These are phyloP conservation scores for Nephrotoma flavescens DNA, from an alignment of 2,888 invertebrate species.

Conservation along the genomic window DNA sequence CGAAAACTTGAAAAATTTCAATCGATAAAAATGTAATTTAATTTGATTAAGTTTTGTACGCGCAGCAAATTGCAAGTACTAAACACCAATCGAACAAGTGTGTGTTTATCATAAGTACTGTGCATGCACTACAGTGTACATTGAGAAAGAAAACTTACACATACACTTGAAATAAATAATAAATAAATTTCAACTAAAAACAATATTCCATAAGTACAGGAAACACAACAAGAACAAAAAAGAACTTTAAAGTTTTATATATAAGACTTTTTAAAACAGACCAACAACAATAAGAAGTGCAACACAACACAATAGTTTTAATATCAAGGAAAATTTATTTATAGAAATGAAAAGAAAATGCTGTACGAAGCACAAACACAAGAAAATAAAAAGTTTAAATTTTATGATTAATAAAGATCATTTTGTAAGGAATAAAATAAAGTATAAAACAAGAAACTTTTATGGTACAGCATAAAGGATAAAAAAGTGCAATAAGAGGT, in stretches of 20 bases:
- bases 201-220: not conserved
- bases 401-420: not conserved
- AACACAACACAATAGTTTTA: not conserved
- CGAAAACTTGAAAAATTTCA: not conserved
- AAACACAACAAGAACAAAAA: not conserved
- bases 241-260: not conserved
- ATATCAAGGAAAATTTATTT: not conserved
- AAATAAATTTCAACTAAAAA: not conserved
- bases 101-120: not conserved
- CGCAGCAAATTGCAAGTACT: not conserved
- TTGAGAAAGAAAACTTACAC: not conserved
- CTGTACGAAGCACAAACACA: not conserved
- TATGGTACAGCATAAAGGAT: too few species aligned
- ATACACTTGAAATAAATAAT: not conserved
- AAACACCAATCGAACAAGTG: not conserved
- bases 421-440: not conserved
- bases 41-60: not conserved
- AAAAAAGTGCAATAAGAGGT: too few species aligned
- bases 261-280: not conserved
- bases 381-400: not conserved
- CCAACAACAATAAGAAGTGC: not conserved
- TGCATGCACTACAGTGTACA: not conserved
- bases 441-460: not conserved
- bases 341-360: not conserved
- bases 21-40: not conserved